Conservation (phyloP, 2,797 vertebrate species). For the Corythornis leucogaster region DNA sequence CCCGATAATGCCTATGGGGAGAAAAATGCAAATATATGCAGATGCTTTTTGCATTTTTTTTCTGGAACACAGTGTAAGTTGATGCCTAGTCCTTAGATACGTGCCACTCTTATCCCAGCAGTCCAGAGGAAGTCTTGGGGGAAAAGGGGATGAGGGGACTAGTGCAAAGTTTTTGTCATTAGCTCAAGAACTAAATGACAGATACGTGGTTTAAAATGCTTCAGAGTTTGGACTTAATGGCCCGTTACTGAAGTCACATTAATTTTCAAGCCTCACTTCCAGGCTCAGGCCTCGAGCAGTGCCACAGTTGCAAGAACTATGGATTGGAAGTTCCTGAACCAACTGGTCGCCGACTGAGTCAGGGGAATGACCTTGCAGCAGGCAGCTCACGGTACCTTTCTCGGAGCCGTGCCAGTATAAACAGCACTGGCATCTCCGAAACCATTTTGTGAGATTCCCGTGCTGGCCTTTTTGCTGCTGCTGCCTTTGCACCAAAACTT, state of each 20-base stretch:
- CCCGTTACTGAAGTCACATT: neutral
- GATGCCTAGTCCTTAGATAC: neutral
- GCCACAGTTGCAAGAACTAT: neutral
- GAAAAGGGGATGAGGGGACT: neutral
- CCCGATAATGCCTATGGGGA: neutral
- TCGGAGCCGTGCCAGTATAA: constrained; percentile 24
- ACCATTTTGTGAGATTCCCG: constrained; percentile 52
- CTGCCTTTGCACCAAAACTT: neutral
- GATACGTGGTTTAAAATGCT: neutral
- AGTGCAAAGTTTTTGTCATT: neutral
- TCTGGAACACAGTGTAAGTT: neutral
- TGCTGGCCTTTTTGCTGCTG: neutral
- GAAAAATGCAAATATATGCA: neutral
- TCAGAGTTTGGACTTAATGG: neutral
- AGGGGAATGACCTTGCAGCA: constrained; percentile 65
- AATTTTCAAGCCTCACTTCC: neutral
- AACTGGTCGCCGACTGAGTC: constrained; percentile 41
- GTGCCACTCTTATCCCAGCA: neutral
- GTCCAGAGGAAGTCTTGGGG: neutral
- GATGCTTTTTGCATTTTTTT: neutral
- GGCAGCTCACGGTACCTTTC: constrained; percentile 9
- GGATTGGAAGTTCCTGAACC: constrained; percentile 25
- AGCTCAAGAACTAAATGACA: neutral
- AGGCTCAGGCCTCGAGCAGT: neutral
- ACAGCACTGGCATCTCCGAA: constrained; percentile 27